Evolutionary conservation across 2,888 invertebrate genomes (phyloP).

Genomic region (Sminthurides aquaticus): DNA sequence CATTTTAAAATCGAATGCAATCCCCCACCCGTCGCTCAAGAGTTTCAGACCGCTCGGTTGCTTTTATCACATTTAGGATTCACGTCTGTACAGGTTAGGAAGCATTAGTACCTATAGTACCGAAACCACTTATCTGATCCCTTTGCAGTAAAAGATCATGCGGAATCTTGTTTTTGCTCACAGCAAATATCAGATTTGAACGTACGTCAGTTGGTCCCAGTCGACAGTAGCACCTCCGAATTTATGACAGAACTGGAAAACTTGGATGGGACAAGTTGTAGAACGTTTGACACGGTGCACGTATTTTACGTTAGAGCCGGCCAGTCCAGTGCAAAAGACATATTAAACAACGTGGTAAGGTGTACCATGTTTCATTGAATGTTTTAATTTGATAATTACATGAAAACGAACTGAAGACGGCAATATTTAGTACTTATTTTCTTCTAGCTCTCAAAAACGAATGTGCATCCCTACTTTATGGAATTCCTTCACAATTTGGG

Average conservation of each 20-base stretch:
- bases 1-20: conserved; percentile 56
- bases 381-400: too few species aligned
- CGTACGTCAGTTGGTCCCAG: conserved; percentile 58
- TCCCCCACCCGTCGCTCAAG: conserved; percentile 74
- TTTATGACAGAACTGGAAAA: conserved; percentile 71
- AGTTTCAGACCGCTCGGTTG: conserved; percentile 89
- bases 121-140: too few species aligned
- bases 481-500: conserved; percentile 67
- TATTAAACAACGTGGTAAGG: conserved; percentile 67
- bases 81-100: conserved; percentile 50
- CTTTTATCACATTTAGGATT: conserved; percentile 95
- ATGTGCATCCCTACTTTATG: conserved; percentile 53
- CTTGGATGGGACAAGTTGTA: conserved; percentile 76
- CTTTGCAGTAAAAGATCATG: too few species aligned
- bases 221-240: conserved; percentile 63
- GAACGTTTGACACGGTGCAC: conserved; percentile 85
- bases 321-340: conserved; percentile 67
- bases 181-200: conserved; percentile 29
- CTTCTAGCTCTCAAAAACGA: conserved; percentile 47
- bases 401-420: too few species aligned
- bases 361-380: too few species aligned
- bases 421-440: conserved; percentile 17
- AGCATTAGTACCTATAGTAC: neutral
- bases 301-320: conserved; percentile 87
- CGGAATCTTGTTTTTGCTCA: neutral